Base-by-base conservation (phyloP, 2,797 vertebrate species). In the Limnodromus scolopaceus region DNA sequence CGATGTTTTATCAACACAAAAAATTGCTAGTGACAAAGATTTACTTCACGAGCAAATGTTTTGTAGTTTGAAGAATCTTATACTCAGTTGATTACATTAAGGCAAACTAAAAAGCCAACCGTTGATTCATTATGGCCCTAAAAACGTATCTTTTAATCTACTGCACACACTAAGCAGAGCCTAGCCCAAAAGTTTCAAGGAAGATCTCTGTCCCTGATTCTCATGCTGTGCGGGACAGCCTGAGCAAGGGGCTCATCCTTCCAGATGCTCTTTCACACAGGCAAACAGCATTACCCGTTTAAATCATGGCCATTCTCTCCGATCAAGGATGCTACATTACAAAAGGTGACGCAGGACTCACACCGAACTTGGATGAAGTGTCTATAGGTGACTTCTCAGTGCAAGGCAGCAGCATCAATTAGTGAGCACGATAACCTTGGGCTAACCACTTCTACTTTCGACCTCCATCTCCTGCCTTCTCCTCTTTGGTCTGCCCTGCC, bases 331-430 rank as follows among this genome's bases (percentile, higher is more conserved):
- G 41, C 13, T 57, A 45, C 7, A 1, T 23, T 13, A 45, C 16
- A 53, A 30, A 71, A 65, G 30, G 6, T 0, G 2, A 27, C 14
- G 10, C 23, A 38, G 0, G 1, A 38, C 39, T 23, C 25, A 2
- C 1, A 0, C 13, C 0, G 0, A 66, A 11, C 25, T 58, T 5
- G 0, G 25, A 10, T 9, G 38, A 57, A 48, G 24, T 2, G 15
- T 11, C 75, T 25, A 1, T 4, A 10, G 2, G 57, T 17, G 49
- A 76, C 32, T 54, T 4, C 39, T 5, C 2, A 4, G 49, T 3
- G 34, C 43, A 23, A 61, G 74, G 83, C 69, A 90, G 57, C 24
- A 0, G 0, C 11, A 36, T 20, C 63, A 55, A 1, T 7, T 18
- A 51, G n/a, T 0, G 34, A 46, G 55, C 2, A 87, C 68, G 45